Base-by-base conservation (phyloP, 2,797 vertebrate genomes). In the Peromyscus nudipes region DNA sequence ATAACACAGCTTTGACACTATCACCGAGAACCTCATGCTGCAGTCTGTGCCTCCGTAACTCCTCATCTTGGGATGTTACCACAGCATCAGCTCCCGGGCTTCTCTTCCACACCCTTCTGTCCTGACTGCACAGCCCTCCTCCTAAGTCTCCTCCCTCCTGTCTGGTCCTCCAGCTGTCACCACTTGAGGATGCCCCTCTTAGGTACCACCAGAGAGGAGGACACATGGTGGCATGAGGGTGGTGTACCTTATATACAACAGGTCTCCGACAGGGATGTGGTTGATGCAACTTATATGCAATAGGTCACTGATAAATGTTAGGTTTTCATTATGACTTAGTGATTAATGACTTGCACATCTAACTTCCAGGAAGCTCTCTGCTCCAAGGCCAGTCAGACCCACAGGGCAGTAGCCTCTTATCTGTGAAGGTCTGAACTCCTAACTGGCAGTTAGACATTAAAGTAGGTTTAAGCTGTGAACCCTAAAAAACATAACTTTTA, bases 291-390 rank as follows among this genome's bases (percentile, higher is more conserved):
- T 52, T 69, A 93, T 46, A 64, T 16, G 75, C 12, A 95, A 31
- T 0, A 88, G 37, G 71, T 67, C 40, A 29, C 80, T 71, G 91
- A 94, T 77, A 91, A 91, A 81, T 80, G 34, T n/a, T 76, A 60
- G 55, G 57, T 40, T 75, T 85, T 92, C 84, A 94, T 60, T 46
- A 88, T 62, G 65, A 77, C 23, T 88, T 95, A 94, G 94, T 64
- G 73, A 94, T 91, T 37, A 75, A 80, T 88, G 43, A 69, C 69
- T 76, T 96, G 43, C 69, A 57, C 91, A 79, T 62, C 29, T 92
- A 67, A 77, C 81, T 67, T 96, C 83, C 37, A 92, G 31, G 55
- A 91, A 97, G 31, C 93, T 94, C 88, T 96, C 12, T 92, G 67
- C 77, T 65, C 40, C 40, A 79, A 93, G 62, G 79, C 60, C 27